Evolutionary conservation across 1,140 invertebrate species (phyloP), one percentile per base, ranked within the genome.

Genomic region (Lysiphlebus fabarum): DNA sequence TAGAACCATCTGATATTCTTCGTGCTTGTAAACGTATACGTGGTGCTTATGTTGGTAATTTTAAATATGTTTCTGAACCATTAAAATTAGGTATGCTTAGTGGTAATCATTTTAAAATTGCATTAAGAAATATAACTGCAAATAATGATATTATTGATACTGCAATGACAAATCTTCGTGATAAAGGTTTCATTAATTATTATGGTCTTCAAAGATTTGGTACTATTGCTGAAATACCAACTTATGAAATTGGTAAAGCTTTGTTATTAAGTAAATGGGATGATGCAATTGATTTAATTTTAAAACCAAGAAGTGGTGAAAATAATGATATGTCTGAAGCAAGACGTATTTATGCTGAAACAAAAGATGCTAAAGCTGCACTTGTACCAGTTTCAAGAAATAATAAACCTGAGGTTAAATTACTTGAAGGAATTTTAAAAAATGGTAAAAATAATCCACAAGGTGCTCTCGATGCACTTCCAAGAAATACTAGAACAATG

Each of bases 191-290:
- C 74, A 89, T 99, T 57, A 99, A 99, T 81, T 99, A 99, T 78
- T 99, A 91, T 81, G 97, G 97, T 0, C 79, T 96, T 65, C 97
- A 99, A 80, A 81, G 97, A 62, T 99, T 99, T 81, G 97, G 97
- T 1, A 90, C 90, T 10, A 85, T 88, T 48, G 83, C 85, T 51
- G 81, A 83, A 33, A 85, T 90, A 51, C 90, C 92, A 11, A 99
- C 96, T 0, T 87, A 93, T 75, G 75, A 83, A 26, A 86, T 99
- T 65, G 96, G 97, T 1, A 85, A 87, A 70, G 83, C 86, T 38
- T 69, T 99, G 44, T 74, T 98, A 4, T 84, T 87, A 69, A 83
- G 85, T 61, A 71, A 79, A 10, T 79, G 74, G 74, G 48, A 70
- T n/a, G 66, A 87, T 81, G 92, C 92, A 6, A 85, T 92, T 43